Evolutionary conservation across 2,888 invertebrate genomes (phyloP), one percentile per base, ranked within the genome.

Genomic region (Cephus pulcher): DNA sequence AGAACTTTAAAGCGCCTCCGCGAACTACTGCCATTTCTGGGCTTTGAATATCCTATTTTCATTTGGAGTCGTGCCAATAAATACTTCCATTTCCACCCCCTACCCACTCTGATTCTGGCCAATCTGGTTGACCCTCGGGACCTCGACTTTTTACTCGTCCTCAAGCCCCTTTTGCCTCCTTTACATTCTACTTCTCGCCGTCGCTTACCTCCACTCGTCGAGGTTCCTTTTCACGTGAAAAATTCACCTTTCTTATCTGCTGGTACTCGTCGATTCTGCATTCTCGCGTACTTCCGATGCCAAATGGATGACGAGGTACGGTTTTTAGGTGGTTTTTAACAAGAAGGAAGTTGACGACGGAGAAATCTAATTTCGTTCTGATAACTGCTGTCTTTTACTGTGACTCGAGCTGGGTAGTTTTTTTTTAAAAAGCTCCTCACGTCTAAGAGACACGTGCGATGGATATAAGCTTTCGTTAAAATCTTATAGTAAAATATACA

Each of bases 1-100:
- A 89, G 89, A 90, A 87, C 84, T 88, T 89, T 89, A 86, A 88
- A 88, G 86, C 86, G 77, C 77, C 71, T 71, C 71, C 34, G 71
- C 32, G 15, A 71, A 71, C 71, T 71, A 71, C 71, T 23, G 71
- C 71, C 71, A 71, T 71, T 71, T 71, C 32, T 23, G 56, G 56
- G 11, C 12, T 33, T 34, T 71, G 71, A 71, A 71, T 71, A 71
- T 71, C 32, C 71, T 71, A 79, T 78, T 77, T 75, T 76, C 73
- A 78, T 78, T 78, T 78, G 79, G 74, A 73, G n/a, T 34, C 23
- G 23, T 30, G 73, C 74, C 79, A 78, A 78, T 80, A 78, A 80
- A 80, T 80, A 35, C 69, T 76, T 34, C 70, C 34, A 12, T 56
- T 56, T 56, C 23, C 23, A 23, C 9, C 56, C 2, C 0, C 37